Evolutionary conservation across 2,797 vertebrate genomes (phyloP).

Genomic region (Erethizon dorsatum): DNA sequence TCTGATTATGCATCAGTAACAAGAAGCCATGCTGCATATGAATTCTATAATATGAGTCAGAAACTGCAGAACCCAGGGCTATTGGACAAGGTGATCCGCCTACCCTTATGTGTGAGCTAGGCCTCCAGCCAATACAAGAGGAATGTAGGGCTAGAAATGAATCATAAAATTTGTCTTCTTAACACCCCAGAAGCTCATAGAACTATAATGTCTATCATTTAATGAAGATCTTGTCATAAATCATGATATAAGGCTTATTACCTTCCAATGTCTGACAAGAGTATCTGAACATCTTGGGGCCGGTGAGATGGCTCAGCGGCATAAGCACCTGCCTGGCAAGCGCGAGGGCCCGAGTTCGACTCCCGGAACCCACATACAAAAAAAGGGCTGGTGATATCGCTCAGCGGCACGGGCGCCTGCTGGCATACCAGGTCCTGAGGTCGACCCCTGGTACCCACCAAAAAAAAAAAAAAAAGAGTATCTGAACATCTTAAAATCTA

Average conservation of each 20-base stretch:
- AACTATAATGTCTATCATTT: not conserved
- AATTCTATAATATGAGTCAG: not conserved
- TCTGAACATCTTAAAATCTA: not conserved
- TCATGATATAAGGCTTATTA: not conserved
- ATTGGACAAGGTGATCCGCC: not conserved
- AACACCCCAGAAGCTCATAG: not conserved
- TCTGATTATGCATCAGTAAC: not conserved
- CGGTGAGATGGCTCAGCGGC: no score
- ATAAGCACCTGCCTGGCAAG: no score
- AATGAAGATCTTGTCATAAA: constrained; percentile 1
- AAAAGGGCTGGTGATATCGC: no score
- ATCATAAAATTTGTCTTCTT: not conserved
- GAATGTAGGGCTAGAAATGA: not conserved
- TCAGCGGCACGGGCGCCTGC: no score
- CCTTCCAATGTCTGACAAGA: not conserved
- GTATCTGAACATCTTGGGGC: not conserved
- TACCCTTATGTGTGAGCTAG: not conserved
- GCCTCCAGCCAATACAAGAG: not conserved
- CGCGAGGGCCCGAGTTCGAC: no score
- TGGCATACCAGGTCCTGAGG: no score
- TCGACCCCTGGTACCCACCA: no score
- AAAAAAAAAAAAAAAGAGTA: not conserved
- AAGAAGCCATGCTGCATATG: not conserved
- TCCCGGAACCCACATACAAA: no score
- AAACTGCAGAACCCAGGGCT: not conserved